These are phyloP conservation scores for Drosophila gunungcola DNA, from an alignment of 1,140 invertebrate species.

Conservation along the genomic window DNA sequence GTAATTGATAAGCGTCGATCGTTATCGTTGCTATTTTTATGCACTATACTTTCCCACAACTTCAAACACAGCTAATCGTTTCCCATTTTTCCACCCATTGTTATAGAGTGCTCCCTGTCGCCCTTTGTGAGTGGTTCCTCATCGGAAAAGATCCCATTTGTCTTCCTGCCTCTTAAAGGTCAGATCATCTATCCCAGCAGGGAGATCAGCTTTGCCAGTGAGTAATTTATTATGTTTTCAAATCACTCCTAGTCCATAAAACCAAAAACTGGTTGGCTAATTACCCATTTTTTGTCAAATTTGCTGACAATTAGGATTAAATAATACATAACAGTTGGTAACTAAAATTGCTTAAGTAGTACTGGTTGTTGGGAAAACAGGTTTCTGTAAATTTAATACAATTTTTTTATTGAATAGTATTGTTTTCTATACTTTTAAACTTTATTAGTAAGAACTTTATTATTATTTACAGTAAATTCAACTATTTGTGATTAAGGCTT, in stretches of 20 bases:
- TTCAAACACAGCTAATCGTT: constrained; percentile 20
- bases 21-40: constrained; percentile 26
- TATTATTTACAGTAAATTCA: too few relatives aligned
- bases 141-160: constrained; percentile 93
- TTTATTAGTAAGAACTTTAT: too few relatives aligned
- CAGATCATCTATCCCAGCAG: constrained; percentile 94
- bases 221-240: constrained; percentile 61
- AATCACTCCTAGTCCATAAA: too few relatives aligned
- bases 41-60: constrained; percentile 56
- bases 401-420: too few relatives aligned
- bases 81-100: constrained; percentile 15
- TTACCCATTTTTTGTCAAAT: too few relatives aligned
- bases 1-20: constrained; percentile 69
- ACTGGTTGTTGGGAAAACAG: neutral
- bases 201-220: constrained; percentile 93
- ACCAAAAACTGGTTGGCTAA: too few relatives aligned
- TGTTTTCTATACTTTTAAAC: too few relatives aligned
- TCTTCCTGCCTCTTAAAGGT: constrained; percentile 92
- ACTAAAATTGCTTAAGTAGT: neutral
- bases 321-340: too few relatives aligned
- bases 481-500: too few relatives aligned
- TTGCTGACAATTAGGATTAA: too few relatives aligned
- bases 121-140: constrained; percentile 91
- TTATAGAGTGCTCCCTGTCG: constrained; percentile 91
- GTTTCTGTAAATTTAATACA: neutral